A percentile compares a stretch with the other conserved stretches of the same genome.
Conservation (phyloP, 53 echinoderm and acorn worm genomes). For the Holothuria scabra region DNA sequence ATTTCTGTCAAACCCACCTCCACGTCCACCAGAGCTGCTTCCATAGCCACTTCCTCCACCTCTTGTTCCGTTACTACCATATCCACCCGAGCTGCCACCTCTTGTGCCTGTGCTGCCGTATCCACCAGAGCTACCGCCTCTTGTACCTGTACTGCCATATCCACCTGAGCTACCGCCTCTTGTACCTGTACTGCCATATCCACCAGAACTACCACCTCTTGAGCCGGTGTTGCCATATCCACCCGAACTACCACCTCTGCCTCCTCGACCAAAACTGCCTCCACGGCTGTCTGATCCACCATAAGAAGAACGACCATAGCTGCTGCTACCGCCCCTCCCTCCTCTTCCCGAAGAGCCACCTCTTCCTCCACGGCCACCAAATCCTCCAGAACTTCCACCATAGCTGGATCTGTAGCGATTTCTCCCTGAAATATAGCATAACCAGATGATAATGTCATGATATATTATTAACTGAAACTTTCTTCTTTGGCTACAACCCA, state of each 20-base stretch:
- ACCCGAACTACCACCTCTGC: slow-evolving; percentile 15
- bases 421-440: neutral
- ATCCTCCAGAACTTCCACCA: slow-evolving; percentile 2
- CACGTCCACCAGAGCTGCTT: slow-evolving; percentile 34
- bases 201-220: neutral
- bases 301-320: slow-evolving; percentile 7
- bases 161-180: neutral
- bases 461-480: too few relatives aligned
- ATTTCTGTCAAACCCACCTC: slow-evolving; percentile 58
- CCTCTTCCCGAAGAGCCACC: too few relatives aligned
- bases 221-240: too few relatives aligned
- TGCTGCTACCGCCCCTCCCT: neutral
- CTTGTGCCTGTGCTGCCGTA: neutral
- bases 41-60: neutral
- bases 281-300: slow-evolving; percentile 11
- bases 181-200: too few relatives aligned
- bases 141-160: slow-evolving; percentile 30
- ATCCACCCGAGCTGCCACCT: neutral
- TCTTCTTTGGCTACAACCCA: too few relatives aligned
- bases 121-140: slow-evolving; percentile 33
- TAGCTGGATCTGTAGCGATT: slow-evolving; percentile 34
- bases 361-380: too few relatives aligned
- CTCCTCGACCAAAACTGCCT: neutral
- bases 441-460: too few relatives aligned
- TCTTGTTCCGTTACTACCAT: neutral